These are phyloP conservation scores for Sturnira hondurensis DNA, from an alignment of 2,113 vertebrate genomes.

Conservation along the genomic window DNA sequence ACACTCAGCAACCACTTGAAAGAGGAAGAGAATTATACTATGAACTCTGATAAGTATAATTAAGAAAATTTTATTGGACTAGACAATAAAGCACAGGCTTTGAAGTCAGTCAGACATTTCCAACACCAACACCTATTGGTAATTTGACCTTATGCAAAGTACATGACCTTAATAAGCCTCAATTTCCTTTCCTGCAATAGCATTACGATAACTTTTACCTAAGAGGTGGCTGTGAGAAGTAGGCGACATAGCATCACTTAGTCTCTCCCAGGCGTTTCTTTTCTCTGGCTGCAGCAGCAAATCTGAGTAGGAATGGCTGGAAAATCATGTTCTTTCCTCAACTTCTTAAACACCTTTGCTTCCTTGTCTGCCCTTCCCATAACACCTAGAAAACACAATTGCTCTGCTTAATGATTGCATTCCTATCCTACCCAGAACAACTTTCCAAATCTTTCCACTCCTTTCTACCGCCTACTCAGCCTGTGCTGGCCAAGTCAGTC, in stretches of 20 bases:
- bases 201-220: not conserved
- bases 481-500: not conserved
- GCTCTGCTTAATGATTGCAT: not conserved
- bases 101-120: not conserved
- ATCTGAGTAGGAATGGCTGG: not conserved
- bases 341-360: not conserved
- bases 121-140: not conserved
- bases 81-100: not conserved
- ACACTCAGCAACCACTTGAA: constrained; percentile 30
- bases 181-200: not conserved
- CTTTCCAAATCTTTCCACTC: not conserved
- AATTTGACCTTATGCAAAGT: not conserved
- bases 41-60: constrained; percentile 35
- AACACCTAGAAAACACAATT: not conserved
- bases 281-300: not conserved
- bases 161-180: not conserved
- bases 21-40: not conserved
- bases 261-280: not conserved
- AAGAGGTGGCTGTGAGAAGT: not conserved
- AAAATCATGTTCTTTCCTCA: not conserved
- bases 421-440: not conserved
- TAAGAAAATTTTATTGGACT: not conserved
- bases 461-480: not conserved
- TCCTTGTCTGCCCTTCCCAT: not conserved
- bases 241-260: not conserved